Base-by-base conservation (phyloP, 2,888 invertebrate species). In the Saturnia pavonia region DNA sequence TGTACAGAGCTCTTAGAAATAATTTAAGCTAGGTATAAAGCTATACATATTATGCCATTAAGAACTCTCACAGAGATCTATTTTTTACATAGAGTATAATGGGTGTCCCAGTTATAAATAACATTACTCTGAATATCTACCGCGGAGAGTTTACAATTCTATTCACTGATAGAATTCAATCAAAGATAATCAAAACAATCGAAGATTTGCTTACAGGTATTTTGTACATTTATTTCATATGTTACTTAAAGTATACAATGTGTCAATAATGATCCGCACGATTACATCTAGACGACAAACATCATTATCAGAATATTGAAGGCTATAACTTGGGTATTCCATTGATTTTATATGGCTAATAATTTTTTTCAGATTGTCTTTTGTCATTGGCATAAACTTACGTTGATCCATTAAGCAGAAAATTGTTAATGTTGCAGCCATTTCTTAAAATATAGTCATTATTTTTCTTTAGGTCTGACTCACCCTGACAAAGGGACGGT, bases 161-260 rank as follows among this genome's bases (percentile, higher is more conserved):
- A 0, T 88, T 84, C 43, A 76, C 85, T 0, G 87, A 91, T 54
- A 79, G 85, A 3, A 77, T 88, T 4, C 90, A 92, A 60, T 77
- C 82, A 1, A 76, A 73, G 14, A 82, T 86, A 77, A 73, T 90
- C 0, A 68, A 73, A 1, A 82, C 86, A 0, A 69, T 91, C 0
- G 90, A 91, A 72, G 89, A 91, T 78, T 79, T 92, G 57, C 75
- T 92, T 0, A 88, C 87, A 42, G 91, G 92, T 90, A 74, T 70
- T 57, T 45, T 68, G 22, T 45, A 19, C 3, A 22, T 3, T 25
- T 25, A 45, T 12, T 25, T 25, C n/a, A 16, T 8, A 8, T 51
- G 54, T 22, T 22, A 54, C 54, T 54, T n/a, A 22, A 54, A 54
- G 0, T 9, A 22, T n/a, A 22, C 9, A 57, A 57, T 27, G 25